A percentile compares a stretch with the other conserved stretches of the same genome.
Conservation (phyloP, 2,888 invertebrate species). For the Clitarchus hookeri region DNA sequence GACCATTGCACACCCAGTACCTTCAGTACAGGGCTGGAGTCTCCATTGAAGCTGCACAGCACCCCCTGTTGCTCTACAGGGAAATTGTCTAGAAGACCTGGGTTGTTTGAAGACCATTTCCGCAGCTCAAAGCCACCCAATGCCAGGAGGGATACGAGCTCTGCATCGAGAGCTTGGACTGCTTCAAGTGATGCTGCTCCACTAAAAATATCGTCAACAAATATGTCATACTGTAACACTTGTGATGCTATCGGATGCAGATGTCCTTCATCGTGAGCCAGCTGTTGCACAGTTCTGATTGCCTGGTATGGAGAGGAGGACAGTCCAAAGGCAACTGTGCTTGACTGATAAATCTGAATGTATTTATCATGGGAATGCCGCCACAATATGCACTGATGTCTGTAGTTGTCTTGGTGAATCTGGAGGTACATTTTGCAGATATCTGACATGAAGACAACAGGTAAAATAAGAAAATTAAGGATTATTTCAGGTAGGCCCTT, state of each 20-base stretch:
- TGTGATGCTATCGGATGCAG: too few relatives aligned
- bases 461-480: neutral
- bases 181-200: too few relatives aligned
- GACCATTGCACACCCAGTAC: too few relatives aligned
- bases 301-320: neutral
- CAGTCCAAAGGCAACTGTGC: neutral
- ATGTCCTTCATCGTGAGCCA: neutral
- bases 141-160: too few relatives aligned
- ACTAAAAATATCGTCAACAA: too few relatives aligned
- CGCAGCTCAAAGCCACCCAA: too few relatives aligned
- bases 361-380: neutral
- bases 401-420: neutral
- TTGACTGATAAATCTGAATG: neutral
- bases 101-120: too few relatives aligned
- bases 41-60: too few relatives aligned
- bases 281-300: neutral
- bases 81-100: too few relatives aligned
- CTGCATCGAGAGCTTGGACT: too few relatives aligned
- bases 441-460: neutral
- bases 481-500: neutral
- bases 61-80: too few relatives aligned
- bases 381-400: neutral
- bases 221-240: neutral
- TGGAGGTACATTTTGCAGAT: neutral
- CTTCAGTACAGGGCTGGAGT: too few relatives aligned